Base-by-base conservation (phyloP, 2,797 vertebrate species). In the Phylloscopus collybita region DNA sequence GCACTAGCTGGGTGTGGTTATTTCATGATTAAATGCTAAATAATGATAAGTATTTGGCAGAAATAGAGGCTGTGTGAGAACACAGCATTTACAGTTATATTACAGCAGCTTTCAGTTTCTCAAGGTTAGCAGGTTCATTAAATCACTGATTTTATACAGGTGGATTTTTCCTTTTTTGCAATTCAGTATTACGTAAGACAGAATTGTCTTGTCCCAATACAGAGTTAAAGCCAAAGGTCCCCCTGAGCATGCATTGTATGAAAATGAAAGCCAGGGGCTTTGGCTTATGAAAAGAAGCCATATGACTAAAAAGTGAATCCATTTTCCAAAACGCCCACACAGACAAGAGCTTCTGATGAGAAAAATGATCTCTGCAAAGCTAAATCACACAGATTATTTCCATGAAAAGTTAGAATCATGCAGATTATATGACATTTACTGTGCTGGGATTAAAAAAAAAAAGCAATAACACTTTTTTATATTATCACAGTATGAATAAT, bases 291-390 rank as follows among this genome's bases (percentile, higher is more conserved):
- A 97, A 97, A 95, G 89, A 92, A 97, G 89, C 88, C 95, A 87
- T 94, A 95, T 73, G 95, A 97, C 96, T 97, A 94, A 92, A 96
- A 95, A 97, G 94, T 79, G 79, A 98, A 95, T 97, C 97, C 96
- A 85, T 96, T 96, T 97, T 92, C 95, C 97, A 95, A 66, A 96
- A 97, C 97, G 83, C 98, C 98, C 98, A 98, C 97, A 96, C 89
- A 98, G 95, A 96, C 87, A 96, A 95, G 94, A 96, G 95, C 96
- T 97, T 93, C 96, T 97, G 91, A 97, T 95, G 80, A 85, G 91
- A 96, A 97, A 97, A 97, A 97, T 88, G 90, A 95, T 97, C 97
- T 96, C 84, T 54, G 94, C 90, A 93, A 94, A 98, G 95, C 97
- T 96, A 90, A 97, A 97, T 93, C 95, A 93, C 90, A 97, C 81